phyloP scores from a whole-genome alignment of 1,140 invertebrate genomes.

The Philaenus spumarius region DNA sequence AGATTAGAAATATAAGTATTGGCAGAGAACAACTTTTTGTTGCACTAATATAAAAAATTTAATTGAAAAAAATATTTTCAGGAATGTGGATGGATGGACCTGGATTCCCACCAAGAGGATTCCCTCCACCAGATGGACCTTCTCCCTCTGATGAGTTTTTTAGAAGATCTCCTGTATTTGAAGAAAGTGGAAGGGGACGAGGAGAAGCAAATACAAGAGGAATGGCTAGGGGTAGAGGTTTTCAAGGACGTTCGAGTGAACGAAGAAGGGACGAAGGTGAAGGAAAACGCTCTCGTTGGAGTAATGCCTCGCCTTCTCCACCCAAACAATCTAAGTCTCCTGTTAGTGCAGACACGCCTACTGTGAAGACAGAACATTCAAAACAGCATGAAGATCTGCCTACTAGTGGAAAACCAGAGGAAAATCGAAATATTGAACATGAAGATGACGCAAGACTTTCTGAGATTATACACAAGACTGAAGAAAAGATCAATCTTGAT shows the following conservation, averaged over 20 bases:
- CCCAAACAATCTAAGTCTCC: slow-evolving; percentile 22
- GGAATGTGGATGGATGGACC: slow-evolving; percentile 31
- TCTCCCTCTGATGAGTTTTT: slow-evolving; percentile 19
- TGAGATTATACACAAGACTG: too few species aligned
- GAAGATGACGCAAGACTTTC: too few species aligned
- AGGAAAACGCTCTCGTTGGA: slow-evolving; percentile 37
- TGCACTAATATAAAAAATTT: neutral
- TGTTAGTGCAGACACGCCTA: neutral
- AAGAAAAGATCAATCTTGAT: too few species aligned
- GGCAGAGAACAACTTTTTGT: too few species aligned
- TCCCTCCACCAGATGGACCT: slow-evolving; percentile 30
- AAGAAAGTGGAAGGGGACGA: slow-evolving; percentile 2
- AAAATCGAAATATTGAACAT: too few species aligned
- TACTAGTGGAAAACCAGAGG: too few species aligned
- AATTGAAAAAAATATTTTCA: slow-evolving; percentile 17
- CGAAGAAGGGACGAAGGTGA: slow-evolving; percentile 30
- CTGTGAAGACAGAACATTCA: neutral
- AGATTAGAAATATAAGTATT: too few species aligned
- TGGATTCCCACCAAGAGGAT: slow-evolving; percentile 34
- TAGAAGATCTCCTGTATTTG: slow-evolving; percentile 3
- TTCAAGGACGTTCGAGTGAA: slow-evolving; percentile 30
- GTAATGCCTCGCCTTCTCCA: slow-evolving; percentile 39
- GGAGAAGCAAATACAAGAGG: neutral
- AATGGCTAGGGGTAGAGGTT: slow-evolving; percentile 32
- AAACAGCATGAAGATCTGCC: too few species aligned